These are phyloP conservation scores for Cosmia pyralina DNA, from an alignment of 2,888 invertebrate genomes.

Conservation along the genomic window DNA sequence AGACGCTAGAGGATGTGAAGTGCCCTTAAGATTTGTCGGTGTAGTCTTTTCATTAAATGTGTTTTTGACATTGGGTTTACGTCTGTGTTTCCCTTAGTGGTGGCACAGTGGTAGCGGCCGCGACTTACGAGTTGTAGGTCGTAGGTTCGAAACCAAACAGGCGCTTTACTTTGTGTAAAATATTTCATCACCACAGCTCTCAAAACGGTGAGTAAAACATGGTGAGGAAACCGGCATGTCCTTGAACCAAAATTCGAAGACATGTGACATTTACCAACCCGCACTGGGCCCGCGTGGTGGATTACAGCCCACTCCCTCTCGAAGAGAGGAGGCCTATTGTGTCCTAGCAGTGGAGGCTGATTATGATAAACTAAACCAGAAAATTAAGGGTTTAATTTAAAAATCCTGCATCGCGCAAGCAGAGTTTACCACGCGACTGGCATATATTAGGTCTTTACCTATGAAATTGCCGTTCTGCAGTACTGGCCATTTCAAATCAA, in stretches of 20 bases:
- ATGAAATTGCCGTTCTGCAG: no score
- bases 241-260: not conserved
- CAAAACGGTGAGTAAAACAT: not conserved
- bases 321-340: no score
- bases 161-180: not conserved
- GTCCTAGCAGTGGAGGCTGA: no score
- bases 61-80: not conserved
- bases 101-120: not conserved
- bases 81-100: not conserved
- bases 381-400: no score
- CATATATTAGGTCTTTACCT: no score
- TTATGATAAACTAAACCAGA: no score
- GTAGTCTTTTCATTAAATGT: not conserved
- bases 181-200: not conserved
- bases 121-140: not conserved
- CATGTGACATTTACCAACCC: no score
- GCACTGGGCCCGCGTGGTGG: no score
- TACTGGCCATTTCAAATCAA: no score
- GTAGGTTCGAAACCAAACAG: not conserved
- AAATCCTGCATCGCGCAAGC: no score
- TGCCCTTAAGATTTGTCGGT: slow-evolving; percentile 30
- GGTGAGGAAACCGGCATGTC: not conserved
- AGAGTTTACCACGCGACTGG: no score
- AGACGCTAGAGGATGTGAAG: not conserved
- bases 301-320: no score